Evolutionary conservation across 1,140 invertebrate genomes (phyloP).

Genomic region (Solen grandis): DNA sequence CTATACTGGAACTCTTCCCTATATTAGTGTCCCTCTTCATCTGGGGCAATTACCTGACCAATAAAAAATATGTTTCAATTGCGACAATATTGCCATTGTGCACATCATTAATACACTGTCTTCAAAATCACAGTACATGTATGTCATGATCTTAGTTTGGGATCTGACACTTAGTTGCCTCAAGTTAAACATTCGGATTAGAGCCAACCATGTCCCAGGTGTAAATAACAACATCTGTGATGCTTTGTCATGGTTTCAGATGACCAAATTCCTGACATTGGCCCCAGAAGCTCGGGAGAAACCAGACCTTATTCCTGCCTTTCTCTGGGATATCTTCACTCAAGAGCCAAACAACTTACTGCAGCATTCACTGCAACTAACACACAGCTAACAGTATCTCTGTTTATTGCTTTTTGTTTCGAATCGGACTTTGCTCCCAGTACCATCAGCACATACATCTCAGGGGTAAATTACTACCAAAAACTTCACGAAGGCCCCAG

Average conservation of each 20-base stretch:
- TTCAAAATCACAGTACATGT: conserved; percentile 3
- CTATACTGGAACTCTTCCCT: conserved; percentile 8
- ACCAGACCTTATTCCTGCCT: neutral
- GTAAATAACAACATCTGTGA: conserved; percentile 14
- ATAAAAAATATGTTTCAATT: conserved; percentile 16
- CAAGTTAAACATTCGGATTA: conserved; percentile 14
- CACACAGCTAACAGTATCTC: neutral
- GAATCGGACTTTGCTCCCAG: neutral
- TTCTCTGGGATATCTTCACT: conserved; percentile 17
- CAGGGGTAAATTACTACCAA: neutral
- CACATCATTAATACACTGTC: conserved; percentile 1
- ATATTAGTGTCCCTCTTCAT: conserved; percentile 7
- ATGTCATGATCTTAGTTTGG: neutral
- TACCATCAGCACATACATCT: neutral
- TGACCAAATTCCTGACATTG: conserved; percentile 5
- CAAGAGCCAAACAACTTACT: neutral
- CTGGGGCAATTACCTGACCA: neutral
- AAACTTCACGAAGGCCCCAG: neutral
- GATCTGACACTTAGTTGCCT: neutral
- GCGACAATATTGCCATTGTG: conserved; percentile 15
- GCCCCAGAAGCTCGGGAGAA: neutral
- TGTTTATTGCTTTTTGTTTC: conserved; percentile 13
- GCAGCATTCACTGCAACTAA: neutral
- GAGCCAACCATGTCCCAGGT: conserved; percentile 5
- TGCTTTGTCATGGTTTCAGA: conserved; percentile 44